phyloP scores from a whole-genome alignment of 2,797 vertebrate genomes.

The Anguilla megastoma region DNA sequence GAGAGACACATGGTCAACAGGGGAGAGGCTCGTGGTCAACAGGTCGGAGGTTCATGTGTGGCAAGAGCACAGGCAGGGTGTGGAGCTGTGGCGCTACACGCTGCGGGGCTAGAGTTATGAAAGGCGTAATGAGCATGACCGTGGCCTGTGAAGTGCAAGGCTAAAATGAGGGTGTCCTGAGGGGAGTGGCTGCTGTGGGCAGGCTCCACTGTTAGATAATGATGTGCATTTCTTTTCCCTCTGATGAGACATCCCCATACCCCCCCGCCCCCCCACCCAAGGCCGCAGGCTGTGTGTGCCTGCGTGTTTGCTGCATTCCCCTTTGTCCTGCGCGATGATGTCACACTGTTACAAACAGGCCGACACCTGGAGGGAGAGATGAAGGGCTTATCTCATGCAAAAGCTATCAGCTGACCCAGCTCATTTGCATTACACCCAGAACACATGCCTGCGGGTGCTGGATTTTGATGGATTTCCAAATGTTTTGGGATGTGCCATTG shows the following conservation, averaged over 20 bases:
- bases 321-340: constrained; percentile 5
- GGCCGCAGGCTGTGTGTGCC: not conserved
- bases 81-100: not conserved
- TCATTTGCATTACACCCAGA: constrained; percentile 2
- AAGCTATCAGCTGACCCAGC: constrained; percentile 23
- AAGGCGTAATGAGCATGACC: constrained; percentile 20
- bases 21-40: not conserved
- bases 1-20: not conserved
- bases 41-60: not conserved
- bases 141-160: constrained; percentile 26
- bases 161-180: constrained; percentile 30
- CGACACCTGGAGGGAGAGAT: constrained; percentile 12
- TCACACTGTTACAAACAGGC: constrained; percentile 16
- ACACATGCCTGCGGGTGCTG: not conserved
- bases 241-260: constrained; percentile 28
- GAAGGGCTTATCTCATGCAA: constrained; percentile 1
- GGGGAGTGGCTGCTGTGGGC: constrained; percentile 15
- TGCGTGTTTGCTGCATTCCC: not conserved
- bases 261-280: not conserved
- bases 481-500: constrained; percentile 16
- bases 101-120: constrained; percentile 8
- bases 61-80: not conserved
- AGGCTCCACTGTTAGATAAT: constrained; percentile 26
- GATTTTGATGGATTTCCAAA: constrained; percentile 16
- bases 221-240: constrained; percentile 31